phyloP scores from a whole-genome alignment of 2,113 vertebrate species.

The Dasyornis broadbenti region DNA sequence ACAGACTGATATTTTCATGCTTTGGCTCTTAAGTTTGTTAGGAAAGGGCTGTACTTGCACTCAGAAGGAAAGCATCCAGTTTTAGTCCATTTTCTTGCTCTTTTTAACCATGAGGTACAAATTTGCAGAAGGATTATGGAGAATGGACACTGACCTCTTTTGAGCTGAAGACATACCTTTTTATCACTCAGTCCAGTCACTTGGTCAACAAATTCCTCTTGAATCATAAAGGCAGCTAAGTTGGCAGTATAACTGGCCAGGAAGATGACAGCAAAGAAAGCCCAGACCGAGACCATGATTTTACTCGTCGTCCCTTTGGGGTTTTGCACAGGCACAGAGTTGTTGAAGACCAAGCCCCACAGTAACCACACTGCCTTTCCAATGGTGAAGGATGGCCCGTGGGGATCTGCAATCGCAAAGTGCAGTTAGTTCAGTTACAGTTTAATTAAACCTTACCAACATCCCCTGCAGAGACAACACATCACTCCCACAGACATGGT shows the following conservation, averaged over 20 bases:
- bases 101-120: background rate
- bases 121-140: background rate
- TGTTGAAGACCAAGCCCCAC: constrained; percentile 99
- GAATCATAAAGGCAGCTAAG: constrained; percentile 98
- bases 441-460: background rate
- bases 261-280: constrained; percentile 99
- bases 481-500: background rate
- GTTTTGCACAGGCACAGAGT: constrained; percentile 97
- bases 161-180: constrained; percentile 79
- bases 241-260: constrained; percentile 98
- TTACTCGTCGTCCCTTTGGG: constrained; percentile 97
- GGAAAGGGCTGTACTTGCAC: background rate
- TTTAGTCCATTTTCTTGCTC: background rate
- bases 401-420: constrained; percentile 78
- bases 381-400: constrained; percentile 96
- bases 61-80: background rate
- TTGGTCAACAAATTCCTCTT: constrained; percentile 98
- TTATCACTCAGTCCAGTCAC: constrained; percentile 98
- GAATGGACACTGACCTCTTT: background rate
- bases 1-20: background rate
- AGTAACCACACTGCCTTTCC: constrained; percentile 98
- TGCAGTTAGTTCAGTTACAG: background rate
- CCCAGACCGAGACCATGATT: constrained; percentile 98
- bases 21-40: background rate
- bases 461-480: background rate